phyloP scores from a whole-genome alignment of 1,140 invertebrate genomes.

The Drosophila burlai region DNA sequence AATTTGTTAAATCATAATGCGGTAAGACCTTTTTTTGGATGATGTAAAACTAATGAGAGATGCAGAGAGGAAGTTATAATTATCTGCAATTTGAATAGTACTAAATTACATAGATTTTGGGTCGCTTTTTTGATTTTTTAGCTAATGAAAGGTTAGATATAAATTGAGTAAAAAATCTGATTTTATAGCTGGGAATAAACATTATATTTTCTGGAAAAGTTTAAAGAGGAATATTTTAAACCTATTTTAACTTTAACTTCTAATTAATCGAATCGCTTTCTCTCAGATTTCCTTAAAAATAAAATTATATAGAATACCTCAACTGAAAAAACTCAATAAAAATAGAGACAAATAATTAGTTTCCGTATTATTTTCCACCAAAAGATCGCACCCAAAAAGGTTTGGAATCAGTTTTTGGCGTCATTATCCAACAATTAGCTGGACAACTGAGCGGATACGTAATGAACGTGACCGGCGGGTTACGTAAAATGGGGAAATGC shows the following conservation, averaged over 20 bases:
- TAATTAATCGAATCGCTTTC: neutral
- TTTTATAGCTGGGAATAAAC: neutral
- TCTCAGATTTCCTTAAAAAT: too few species aligned
- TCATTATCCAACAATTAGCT: slow-evolving; percentile 60
- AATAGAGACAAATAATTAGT: neutral
- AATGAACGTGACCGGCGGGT: slow-evolving; percentile 38
- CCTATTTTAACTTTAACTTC: neutral
- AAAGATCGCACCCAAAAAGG: slow-evolving; percentile 4
- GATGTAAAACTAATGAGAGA: slow-evolving; percentile 34
- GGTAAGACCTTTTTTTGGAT: slow-evolving; percentile 24
- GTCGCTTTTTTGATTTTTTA: neutral
- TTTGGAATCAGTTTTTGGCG: slow-evolving; percentile 6
- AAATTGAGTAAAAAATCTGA: neutral
- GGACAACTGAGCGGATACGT: slow-evolving; percentile 56
- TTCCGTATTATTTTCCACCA: neutral
- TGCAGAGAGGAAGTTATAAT: neutral
- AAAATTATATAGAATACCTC: neutral
- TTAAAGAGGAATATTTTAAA: neutral
- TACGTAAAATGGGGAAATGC: slow-evolving; percentile 51
- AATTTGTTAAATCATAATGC: slow-evolving; percentile 37
- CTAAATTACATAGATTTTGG: neutral
- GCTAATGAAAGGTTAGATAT: too few species aligned
- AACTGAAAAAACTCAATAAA: too few species aligned
- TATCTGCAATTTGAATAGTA: neutral
- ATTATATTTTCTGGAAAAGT: neutral